These are phyloP conservation scores for Toxotes jaculatrix DNA, from an alignment of 2,113 vertebrate species.

Conservation along the genomic window DNA sequence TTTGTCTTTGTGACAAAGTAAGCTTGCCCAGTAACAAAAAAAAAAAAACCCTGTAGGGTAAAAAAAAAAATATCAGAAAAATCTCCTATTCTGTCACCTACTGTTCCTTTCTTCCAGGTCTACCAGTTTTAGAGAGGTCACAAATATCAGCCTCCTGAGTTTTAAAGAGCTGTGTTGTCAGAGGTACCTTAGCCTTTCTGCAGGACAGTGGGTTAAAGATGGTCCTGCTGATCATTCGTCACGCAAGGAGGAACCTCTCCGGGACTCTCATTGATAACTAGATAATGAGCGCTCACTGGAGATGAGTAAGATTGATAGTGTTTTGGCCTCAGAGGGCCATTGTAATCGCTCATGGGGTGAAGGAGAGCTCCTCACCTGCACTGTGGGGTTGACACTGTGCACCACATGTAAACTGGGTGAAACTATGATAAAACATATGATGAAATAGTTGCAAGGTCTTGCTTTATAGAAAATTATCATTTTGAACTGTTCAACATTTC, in stretches of 20 bases:
- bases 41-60: neutral
- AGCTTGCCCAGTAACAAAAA: neutral
- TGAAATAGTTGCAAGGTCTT: neutral
- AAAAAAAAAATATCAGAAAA: neutral
- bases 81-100: neutral
- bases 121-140: neutral
- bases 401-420: neutral
- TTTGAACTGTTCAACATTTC: neutral
- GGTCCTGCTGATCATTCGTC: constrained; percentile 40
- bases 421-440: neutral
- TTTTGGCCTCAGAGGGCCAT: constrained; percentile 33
- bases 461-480: neutral
- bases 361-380: constrained; percentile 36
- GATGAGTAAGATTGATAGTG: constrained; percentile 59
- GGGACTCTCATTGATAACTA: constrained; percentile 50
- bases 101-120: neutral
- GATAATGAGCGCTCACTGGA: constrained; percentile 58
- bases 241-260: constrained; percentile 10
- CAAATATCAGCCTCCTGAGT: neutral
- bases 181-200: neutral
- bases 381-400: neutral
- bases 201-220: constrained; percentile 4
- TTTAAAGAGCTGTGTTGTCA: neutral
- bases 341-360: constrained; percentile 39
- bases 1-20: neutral